Base-by-base conservation (phyloP, 1,140 invertebrate genomes). In the Steinernema feltiae region DNA sequence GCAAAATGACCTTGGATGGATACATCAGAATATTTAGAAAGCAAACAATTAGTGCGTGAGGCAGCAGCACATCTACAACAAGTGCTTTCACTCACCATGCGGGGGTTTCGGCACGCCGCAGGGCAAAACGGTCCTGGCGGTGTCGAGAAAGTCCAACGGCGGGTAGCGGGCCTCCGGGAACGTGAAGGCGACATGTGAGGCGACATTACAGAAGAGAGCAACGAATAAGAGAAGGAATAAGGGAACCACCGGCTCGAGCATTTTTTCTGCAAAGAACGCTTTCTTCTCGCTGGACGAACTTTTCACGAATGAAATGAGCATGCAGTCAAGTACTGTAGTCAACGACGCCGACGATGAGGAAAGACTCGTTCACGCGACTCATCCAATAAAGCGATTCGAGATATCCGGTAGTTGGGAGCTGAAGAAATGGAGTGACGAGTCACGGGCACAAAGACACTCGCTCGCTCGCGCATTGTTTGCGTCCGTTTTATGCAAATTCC, bases 121-220 rank as follows among this genome's bases (percentile, higher is more conserved):
- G 32, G 94, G 94, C 74, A 91, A 91, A 81, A 92, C 92, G 21
- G 94, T 96, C 81, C 94, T 90, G 71, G 91, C 90, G 86, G 92
- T 95, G 87, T 97, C 94, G 87, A 98, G 88, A 88, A 96, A 97
- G 88, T 98, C 95, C 84, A 97, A 88, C 85, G 94, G 93, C 84
- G 92, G 95, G 80, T 91, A 87, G 24, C 88, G 69, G 3, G 88
- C 87, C 41, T 84, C 86, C 0, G 88, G 88, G 79, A 86, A 89
- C 0, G 86, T 88, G 18, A 89, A 80, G 7, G 83, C 77, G 32
- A 88, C 80, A 75, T 87, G 87, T 21, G 30, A 74, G 30, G 0
- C 35, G 24, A 27, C 24, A 12, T 46, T 46, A n/a, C 15, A 7
- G 27, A 1, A 73, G 32, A 29, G n/a, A 30, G 48, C 24, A 69